Evolutionary conservation across 2,888 invertebrate genomes (phyloP), one percentile per base, ranked within the genome.

Genomic region (Microdon myrmicae): DNA sequence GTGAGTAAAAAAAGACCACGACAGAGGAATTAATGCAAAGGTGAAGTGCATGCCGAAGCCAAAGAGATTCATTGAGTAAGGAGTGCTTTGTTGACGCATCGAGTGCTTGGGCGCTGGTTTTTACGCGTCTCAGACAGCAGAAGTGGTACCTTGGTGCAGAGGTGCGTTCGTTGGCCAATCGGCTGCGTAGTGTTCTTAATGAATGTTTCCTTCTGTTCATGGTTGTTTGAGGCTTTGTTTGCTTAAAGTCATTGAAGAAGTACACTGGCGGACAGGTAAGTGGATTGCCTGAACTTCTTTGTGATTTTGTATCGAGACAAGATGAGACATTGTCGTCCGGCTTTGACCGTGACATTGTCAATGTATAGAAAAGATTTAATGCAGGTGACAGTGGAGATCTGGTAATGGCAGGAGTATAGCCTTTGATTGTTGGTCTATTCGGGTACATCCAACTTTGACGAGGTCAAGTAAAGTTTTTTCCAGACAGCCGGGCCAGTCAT

Each of bases 21-120:
- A n/a, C n/a, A n/a, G n/a, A n/a, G 13, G 37, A 59, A 48, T 54
- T 47, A 59, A 59, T 54, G 31, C 54, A 45, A 37, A 31, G 31
- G 39, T 47, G 37, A 34, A 64, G 38, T 37, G 20, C 37, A 37
- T 43, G 22, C 41, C 35, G 12, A 14, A 17, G 19, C 3, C 25
- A 20, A 45, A 43, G 14, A 37, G 45, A 51, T 58, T 58, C 64
- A 64, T 64, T 64, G 43, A 64, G 64, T 47, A 53, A 64, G 64
- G 51, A 64, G 64, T 58, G 64, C 64, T 58, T 53, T 58, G 58
- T 64, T 64, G 64, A 58, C 47, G 58, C 47, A 64, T 58, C 51
- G 58, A 64, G 58, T 64, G 47, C 37, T 41, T 64, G 51, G 58
- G 64, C 37, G 64, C 58, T 31, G 58, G 51, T 44, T 58, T 55